phyloP scores from a whole-genome alignment of 35 echinoderm and acorn worm species.

The Hemicentrotus pulcherrimus region DNA sequence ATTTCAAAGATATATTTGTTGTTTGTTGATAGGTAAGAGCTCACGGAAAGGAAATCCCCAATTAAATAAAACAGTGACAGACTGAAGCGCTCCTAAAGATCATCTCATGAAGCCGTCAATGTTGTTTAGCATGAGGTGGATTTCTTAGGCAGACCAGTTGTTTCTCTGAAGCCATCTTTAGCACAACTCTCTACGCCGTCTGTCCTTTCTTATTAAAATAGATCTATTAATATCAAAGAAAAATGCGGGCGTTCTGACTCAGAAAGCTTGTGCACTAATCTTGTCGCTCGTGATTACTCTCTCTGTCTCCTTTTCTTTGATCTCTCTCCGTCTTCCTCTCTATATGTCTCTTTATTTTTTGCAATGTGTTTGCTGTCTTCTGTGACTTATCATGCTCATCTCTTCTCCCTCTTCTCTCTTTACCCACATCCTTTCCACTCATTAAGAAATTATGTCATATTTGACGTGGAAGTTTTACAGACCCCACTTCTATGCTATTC shows the following conservation, averaged over 20 bases:
- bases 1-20: background rate
- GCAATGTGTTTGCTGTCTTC: background rate
- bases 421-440: too few species aligned
- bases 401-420: background rate
- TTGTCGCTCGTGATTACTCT: background rate
- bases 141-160: background rate
- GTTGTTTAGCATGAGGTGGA: background rate
- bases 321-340: background rate
- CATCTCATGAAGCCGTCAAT: background rate
- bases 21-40: background rate
- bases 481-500: too few species aligned
- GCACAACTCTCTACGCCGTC: background rate
- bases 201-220: slow-evolving; percentile 18
- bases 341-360: background rate
- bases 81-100: background rate
- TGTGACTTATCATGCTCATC: background rate
- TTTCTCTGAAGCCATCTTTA: background rate
- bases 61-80: background rate
- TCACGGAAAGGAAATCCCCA: background rate
- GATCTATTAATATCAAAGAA: slow-evolving; percentile 17
- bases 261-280: background rate
- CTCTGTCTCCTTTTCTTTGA: background rate
- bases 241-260: background rate
- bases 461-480: too few species aligned
- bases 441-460: too few species aligned